Conservation (phyloP, 2,797 vertebrate genomes). For the Manis pentadactyla region DNA sequence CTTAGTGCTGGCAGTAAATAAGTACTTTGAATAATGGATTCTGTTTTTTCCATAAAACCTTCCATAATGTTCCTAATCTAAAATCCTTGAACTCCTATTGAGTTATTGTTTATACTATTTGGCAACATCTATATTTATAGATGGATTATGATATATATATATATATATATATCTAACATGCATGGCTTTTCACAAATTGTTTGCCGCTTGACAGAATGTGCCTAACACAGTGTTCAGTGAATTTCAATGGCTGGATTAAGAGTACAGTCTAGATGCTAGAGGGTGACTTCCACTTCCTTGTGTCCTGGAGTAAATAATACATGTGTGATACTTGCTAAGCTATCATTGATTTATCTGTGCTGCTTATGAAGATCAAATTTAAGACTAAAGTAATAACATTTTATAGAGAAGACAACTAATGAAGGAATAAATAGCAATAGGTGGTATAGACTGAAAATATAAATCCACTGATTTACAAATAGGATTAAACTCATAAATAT, state of each 20-base stretch:
- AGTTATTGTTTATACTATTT: neutral
- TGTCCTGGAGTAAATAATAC: neutral
- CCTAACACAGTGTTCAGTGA: neutral
- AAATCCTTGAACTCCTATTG: neutral
- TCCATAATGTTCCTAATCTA: neutral
- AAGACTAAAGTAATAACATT: conserved; percentile 32
- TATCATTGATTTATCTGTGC: neutral
- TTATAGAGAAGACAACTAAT: neutral
- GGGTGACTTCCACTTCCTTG: neutral
- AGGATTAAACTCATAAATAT: neutral
- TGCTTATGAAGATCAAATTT: neutral
- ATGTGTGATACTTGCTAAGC: neutral
- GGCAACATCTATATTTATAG: neutral
- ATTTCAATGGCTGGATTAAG: neutral
- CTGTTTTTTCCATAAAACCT: neutral
- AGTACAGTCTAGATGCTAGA: neutral
- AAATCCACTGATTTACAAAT: neutral
- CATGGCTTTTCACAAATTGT: neutral
- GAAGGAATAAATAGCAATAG: neutral
- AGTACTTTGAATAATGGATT: conserved; percentile 22
- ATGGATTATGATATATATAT: neutral
- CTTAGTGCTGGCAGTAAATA: neutral
- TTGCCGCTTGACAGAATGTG: neutral
- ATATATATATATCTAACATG: neutral
- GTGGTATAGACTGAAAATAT: neutral